These are phyloP conservation scores for Abrostola triplasia DNA, from an alignment of 2,888 invertebrate genomes.

Conservation along the genomic window DNA sequence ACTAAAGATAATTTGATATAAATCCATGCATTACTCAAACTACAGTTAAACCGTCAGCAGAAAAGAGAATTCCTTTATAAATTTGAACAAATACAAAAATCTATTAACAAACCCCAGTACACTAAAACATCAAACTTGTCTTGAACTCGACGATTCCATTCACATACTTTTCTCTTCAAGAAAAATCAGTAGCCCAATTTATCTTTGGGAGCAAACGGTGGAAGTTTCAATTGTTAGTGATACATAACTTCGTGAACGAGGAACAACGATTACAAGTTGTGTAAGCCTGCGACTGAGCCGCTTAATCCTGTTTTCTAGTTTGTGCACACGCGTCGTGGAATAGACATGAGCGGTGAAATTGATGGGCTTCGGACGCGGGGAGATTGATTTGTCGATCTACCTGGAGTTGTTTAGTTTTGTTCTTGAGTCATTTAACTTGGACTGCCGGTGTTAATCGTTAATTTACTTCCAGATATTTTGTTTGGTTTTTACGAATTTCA, in stretches of 20 bases:
- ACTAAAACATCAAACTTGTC: neutral
- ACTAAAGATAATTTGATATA: too few relatives aligned
- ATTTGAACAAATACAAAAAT: too few relatives aligned
- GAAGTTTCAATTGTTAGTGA: constrained; percentile 24
- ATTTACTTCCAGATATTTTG: neutral
- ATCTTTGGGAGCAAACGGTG: constrained; percentile 14
- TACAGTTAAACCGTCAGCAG: too few relatives aligned
- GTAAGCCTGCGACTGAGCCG: constrained; percentile 38
- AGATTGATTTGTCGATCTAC: constrained; percentile 11
- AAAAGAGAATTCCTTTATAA: too few relatives aligned
- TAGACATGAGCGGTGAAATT: constrained; percentile 21
- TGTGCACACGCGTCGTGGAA: constrained; percentile 32
- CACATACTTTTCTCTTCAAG: constrained; percentile 3
- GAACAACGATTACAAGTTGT: constrained; percentile 46
- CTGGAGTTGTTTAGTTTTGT: neutral
- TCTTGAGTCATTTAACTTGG: neutral
- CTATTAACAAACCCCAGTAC: too few relatives aligned
- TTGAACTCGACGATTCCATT: neutral
- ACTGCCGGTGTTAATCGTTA: too few relatives aligned
- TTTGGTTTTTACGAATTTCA: neutral
- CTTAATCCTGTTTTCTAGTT: constrained; percentile 50
- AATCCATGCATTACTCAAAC: too few relatives aligned
- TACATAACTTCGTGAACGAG: constrained; percentile 33
- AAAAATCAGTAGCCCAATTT: constrained; percentile 19
- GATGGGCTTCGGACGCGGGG: constrained; percentile 8